Base-by-base conservation (phyloP, 2,797 vertebrate species). In the Distichodus sexfasciatus region DNA sequence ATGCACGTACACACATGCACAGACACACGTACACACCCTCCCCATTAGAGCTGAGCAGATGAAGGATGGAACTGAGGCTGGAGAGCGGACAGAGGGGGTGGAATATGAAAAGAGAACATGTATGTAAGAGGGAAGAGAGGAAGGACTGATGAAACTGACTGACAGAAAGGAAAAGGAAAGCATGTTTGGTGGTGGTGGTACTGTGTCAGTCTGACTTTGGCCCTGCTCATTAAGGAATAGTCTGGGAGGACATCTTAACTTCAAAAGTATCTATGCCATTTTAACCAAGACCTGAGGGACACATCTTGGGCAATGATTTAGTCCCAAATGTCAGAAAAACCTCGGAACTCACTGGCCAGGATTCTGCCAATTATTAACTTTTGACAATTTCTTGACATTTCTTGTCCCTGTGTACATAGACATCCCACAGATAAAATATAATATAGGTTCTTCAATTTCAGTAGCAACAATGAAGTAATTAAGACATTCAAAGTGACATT, bases 61-160 rank as follows among this genome's bases (percentile, higher is more conserved):
- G 40, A 60, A 60, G 28, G 38, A 60, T 11, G 58, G 44, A 44
- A 65, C 64, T 31, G 64, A 65, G n/a, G 17, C 4, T 33, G 14
- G 28, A 26, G 17, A 58, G 28, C 40, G 31, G 19, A 36, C 6
- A 15, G 43, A 21, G 33, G 40, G 40, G 7, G 33, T 47, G 40
- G 7, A 51, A 29, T 15, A 46, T n/a, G 44, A 23, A 29, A 50
- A 31, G 31, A 55, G 5, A 36, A 31, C n/a, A 19, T 35, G 36
- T 14, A 50, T 43, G 12, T 33, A 33, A 29, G n/a, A 53, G 38
- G 21, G 8, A 23, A 26, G 40, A 57, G 24, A 48, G 15, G 12
- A 40, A 11, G 5, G 26, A 51, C 4, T 14, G 21, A 24, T 23
- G 19, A 29, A 10, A n/a, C n/a, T n/a, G n/a, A n/a, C n/a, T n/a